Conservation (phyloP, 2,113 vertebrate species). For the Melierax canorus region DNA sequence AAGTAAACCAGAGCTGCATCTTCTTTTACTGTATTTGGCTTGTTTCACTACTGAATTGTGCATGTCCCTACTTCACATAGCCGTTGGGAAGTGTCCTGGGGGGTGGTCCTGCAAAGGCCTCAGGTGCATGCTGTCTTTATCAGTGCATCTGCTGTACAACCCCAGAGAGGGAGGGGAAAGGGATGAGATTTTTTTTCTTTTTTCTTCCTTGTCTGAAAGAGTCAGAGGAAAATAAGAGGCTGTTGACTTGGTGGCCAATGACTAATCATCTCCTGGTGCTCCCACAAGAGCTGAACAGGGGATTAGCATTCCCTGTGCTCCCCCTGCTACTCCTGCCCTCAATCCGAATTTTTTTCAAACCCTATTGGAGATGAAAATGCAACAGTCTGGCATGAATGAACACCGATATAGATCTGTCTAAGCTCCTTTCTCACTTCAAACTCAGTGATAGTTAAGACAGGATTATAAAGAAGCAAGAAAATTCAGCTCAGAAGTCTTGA, state of each 20-base stretch:
- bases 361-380: background rate
- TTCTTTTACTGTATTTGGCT: background rate
- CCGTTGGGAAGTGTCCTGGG: background rate
- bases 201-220: background rate
- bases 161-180: background rate
- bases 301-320: background rate
- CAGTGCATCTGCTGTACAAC: background rate
- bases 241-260: background rate
- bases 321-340: background rate
- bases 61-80: background rate
- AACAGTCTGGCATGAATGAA: conserved; percentile 42
- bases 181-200: background rate
- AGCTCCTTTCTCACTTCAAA: conserved; percentile 49
- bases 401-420: conserved; percentile 39
- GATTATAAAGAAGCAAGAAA: conserved; percentile 39
- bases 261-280: background rate
- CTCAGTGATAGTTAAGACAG: conserved; percentile 42
- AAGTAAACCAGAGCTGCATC: background rate
- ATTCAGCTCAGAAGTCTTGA: conserved; percentile 10
- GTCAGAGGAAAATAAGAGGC: background rate
- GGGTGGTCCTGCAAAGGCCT: background rate
- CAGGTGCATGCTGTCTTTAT: background rate
- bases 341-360: background rate
- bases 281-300: background rate
- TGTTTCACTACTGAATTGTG: background rate